A percentile compares a stretch with the other conserved stretches of the same genome.
phyloP scores from a whole-genome alignment of 2,888 invertebrate species.

The Cheilosia vulpina region DNA sequence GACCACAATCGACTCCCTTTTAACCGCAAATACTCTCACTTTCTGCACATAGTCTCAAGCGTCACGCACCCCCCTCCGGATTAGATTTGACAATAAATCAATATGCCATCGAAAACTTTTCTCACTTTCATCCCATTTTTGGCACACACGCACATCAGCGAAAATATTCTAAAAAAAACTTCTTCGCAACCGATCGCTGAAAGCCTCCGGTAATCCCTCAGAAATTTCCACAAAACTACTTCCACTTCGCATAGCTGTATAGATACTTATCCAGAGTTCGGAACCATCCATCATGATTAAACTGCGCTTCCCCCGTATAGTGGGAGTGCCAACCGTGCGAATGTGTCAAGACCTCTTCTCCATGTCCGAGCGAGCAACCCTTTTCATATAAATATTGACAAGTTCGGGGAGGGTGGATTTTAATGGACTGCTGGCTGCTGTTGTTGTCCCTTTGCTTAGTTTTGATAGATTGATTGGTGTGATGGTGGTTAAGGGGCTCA shows the following conservation, averaged over 20 bases:
- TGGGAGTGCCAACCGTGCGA: slow-evolving; percentile 57
- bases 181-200: slow-evolving; percentile 57
- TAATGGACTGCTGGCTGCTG: slow-evolving; percentile 62
- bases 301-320: slow-evolving; percentile 55
- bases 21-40: slow-evolving; percentile 70
- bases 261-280: slow-evolving; percentile 14
- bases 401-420: slow-evolving; percentile 55
- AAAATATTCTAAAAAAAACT: slow-evolving; percentile 51
- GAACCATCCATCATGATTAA: slow-evolving; percentile 74
- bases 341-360: slow-evolving; percentile 47
- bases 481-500: background rate
- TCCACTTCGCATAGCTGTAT: slow-evolving; percentile 1
- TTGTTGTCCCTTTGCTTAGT: slow-evolving; percentile 62
- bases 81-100: slow-evolving; percentile 73
- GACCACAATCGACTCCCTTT: slow-evolving; percentile 51
- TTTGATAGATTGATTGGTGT: slow-evolving; percentile 65
- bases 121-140: slow-evolving; percentile 21
- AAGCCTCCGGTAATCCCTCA: slow-evolving; percentile 67
- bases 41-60: slow-evolving; percentile 41
- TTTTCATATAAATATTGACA: slow-evolving; percentile 72
- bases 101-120: slow-evolving; percentile 71
- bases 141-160: slow-evolving; percentile 1
- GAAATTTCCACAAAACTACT: slow-evolving; percentile 60
- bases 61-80: slow-evolving; percentile 30
- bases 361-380: slow-evolving; percentile 26